Evolutionary conservation across 2,113 vertebrate species (phyloP), one percentile per base, ranked within the genome.

Genomic region (Stomatorhinus ivindoensis): DNA sequence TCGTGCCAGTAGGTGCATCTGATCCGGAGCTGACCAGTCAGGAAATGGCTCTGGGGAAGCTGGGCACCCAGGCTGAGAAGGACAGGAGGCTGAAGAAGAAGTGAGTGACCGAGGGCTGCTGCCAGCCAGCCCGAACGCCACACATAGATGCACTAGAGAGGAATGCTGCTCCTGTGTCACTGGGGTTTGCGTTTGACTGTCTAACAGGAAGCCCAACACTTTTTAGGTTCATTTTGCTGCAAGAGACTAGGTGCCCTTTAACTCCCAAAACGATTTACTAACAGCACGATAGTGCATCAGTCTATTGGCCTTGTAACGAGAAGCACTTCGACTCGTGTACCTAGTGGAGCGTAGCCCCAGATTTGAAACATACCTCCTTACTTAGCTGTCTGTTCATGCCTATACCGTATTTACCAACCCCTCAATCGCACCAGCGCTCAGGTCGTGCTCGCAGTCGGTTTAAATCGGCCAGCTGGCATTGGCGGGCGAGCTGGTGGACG

Each of bases 51-150:
- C 92, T 97, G 91, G 95, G 98, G 90, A 99, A 99, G 94, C 96
- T 99, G 90, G 98, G 98, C 93, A 98, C 98, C 31, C 98, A 99
- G 95, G 98, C 98, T 15, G 98, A 99, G 94, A 99, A 99, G 93
- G 98, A 99, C 91, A 96, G 98, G 94, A 96, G 98, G 89, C 94
- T 99, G 87, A 99, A 98, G 95, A 99, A 99, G 96, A 99, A 99
- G 98, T 99, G 96, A 96, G 98, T 96, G 90, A 88, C 58, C 7
- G 89, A 83, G 24, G 35, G 2, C 82, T 42, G 17, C 73, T 42
- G 73, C 73, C 35, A 39, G 73, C 35, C 73, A 39, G 35, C 73
- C 61, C 11, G 61, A 80, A 6, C 15, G 17, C 73, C 5, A 4
- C 5, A 19, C 13, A 42, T 2, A 19, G 73, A 80, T 4, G 31